These are phyloP conservation scores for Lordiphosa clarofinis DNA, from an alignment of 1,140 invertebrate species.

Conservation along the genomic window DNA sequence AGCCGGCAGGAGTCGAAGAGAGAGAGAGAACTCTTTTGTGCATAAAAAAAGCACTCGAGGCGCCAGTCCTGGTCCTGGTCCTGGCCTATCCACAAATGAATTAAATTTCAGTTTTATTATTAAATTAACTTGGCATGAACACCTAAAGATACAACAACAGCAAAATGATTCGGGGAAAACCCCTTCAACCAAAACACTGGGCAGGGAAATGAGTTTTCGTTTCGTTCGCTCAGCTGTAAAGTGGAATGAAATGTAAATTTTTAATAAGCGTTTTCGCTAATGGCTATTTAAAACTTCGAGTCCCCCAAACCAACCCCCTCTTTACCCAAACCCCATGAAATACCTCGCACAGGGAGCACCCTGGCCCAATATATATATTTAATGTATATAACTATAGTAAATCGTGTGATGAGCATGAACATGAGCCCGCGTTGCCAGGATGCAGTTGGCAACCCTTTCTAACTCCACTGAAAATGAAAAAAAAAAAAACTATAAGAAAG, in stretches of 20 bases:
- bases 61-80: slow-evolving; percentile 13
- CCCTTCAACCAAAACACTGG: slow-evolving; percentile 31
- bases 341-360: too few species aligned
- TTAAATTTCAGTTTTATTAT: slow-evolving; percentile 79
- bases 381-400: slow-evolving; percentile 15
- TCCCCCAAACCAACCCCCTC: slow-evolving; percentile 25
- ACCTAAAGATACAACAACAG: slow-evolving; percentile 75
- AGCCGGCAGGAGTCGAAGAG: not conserved
- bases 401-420: slow-evolving; percentile 52
- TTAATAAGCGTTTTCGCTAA: slow-evolving; percentile 80
- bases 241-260: slow-evolving; percentile 79
- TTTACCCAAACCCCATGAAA: not conserved
- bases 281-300: slow-evolving; percentile 79
- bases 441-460: slow-evolving; percentile 12
- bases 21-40: slow-evolving; percentile 6
- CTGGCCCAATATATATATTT: not conserved
- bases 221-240: slow-evolving; percentile 68
- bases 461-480: not conserved
- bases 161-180: slow-evolving; percentile 39
- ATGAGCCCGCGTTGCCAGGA: slow-evolving; percentile 8
- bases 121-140: slow-evolving; percentile 79
- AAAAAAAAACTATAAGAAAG: slow-evolving; percentile 58
- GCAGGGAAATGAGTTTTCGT: slow-evolving; percentile 7
- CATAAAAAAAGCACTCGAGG: slow-evolving; percentile 26
- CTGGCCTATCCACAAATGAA: slow-evolving; percentile 77